A percentile compares a stretch with the other conserved stretches of the same genome.
Conservation (phyloP, 2,797 vertebrate species). For the Buphagus erythrorhynchus region DNA sequence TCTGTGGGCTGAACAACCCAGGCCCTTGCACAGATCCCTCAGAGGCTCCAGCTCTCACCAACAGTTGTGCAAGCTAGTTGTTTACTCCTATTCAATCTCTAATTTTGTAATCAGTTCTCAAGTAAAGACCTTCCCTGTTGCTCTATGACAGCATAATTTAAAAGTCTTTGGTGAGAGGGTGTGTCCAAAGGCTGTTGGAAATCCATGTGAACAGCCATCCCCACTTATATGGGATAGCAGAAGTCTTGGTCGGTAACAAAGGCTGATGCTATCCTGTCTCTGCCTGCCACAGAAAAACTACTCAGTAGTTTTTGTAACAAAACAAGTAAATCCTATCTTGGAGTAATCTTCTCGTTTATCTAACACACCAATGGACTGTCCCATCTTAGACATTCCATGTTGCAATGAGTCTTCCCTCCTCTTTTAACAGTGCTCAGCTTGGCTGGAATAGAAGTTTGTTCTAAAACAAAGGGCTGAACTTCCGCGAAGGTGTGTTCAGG, state of each 20-base stretch:
- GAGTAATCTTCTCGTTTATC: neutral
- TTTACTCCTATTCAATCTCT: neutral
- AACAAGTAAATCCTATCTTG: neutral
- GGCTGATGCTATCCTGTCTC: neutral
- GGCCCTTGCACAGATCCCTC: neutral
- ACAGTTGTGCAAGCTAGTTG: neutral
- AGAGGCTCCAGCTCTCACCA: neutral
- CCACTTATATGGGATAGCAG: fast-evolving
- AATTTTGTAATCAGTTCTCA: neutral
- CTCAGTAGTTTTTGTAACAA: neutral
- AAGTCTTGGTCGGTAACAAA: neutral
- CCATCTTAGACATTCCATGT: fast-evolving
- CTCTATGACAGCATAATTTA: neutral
- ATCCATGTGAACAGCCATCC: neutral
- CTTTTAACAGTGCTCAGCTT: neutral
- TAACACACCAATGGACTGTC: neutral
- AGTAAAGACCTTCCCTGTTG: neutral
- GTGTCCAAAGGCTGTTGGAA: neutral
- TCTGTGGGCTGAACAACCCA: neutral
- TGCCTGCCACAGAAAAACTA: neutral
- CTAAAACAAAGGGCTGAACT: neutral
- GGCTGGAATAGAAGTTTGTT: neutral
- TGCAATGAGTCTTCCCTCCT: neutral
- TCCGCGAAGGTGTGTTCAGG: neutral
- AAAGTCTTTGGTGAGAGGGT: neutral